These are phyloP conservation scores for Ivindomyrus marchei DNA, from an alignment of 2,113 vertebrate genomes.

Conservation along the genomic window DNA sequence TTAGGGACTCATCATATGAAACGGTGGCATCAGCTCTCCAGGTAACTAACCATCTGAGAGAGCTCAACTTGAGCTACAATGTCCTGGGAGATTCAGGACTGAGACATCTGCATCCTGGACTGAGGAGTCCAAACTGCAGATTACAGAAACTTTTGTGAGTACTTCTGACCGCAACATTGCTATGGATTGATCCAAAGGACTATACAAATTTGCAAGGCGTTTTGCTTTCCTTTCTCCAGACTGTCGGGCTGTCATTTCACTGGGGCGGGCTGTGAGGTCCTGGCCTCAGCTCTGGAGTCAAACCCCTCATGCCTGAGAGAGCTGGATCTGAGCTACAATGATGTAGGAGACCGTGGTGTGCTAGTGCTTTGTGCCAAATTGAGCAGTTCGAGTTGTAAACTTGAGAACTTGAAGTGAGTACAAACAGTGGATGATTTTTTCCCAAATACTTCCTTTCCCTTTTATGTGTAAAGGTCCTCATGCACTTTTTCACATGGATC, in stretches of 20 bases:
- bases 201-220: not conserved
- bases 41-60: not conserved
- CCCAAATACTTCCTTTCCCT: not conserved
- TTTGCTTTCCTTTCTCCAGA: not conserved
- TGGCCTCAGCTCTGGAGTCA: not conserved
- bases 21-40: not conserved
- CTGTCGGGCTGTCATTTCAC: not conserved
- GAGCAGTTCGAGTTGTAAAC: not conserved
- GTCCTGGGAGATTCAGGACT: not conserved
- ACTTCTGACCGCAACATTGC: not conserved
- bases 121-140: not conserved
- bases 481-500: not conserved
- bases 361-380: not conserved
- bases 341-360: not conserved
- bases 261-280: not conserved
- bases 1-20: not conserved
- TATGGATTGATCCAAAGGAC: not conserved
- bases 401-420: not conserved
- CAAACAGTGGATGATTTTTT: not conserved
- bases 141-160: not conserved
- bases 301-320: not conserved
- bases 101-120: not conserved
- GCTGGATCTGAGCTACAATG: conserved; percentile 8
- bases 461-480: not conserved
- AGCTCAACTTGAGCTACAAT: not conserved